Percentiles rank a stretch among this genome's conserved stretches.
Evolutionary conservation across 2,888 invertebrate species (phyloP).

Genomic region (Lacanobia wlatinum): DNA sequence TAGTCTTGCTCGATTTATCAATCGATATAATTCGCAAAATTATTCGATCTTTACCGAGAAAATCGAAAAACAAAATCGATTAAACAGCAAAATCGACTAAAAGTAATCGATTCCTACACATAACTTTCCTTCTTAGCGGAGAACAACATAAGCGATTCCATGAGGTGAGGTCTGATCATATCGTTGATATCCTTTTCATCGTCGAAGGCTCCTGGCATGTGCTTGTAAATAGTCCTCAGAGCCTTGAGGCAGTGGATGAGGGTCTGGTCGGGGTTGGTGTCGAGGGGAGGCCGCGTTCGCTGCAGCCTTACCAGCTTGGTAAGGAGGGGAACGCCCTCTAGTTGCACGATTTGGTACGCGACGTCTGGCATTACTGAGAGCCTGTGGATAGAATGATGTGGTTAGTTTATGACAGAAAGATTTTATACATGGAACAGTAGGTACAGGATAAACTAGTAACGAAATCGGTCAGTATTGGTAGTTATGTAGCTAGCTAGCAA

Average conservation of each 20-base stretch:
- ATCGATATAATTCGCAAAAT: background rate
- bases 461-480: too few species aligned
- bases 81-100: slow-evolving; percentile 1
- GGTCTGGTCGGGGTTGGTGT: slow-evolving; percentile 85
- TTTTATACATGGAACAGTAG: too few species aligned
- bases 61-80: background rate
- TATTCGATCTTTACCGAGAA: background rate
- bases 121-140: slow-evolving; percentile 95
- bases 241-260: slow-evolving; percentile 87
- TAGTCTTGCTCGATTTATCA: background rate
- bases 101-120: slow-evolving; percentile 30
- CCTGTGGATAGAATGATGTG: slow-evolving; percentile 78
- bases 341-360: slow-evolving; percentile 92
- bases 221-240: slow-evolving; percentile 86
- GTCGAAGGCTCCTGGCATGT: slow-evolving; percentile 83
- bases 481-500: background rate
- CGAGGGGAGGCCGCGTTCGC: slow-evolving; percentile 80
- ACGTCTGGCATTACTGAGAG: slow-evolving; percentile 93
- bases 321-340: slow-evolving; percentile 92
- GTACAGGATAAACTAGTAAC: too few species aligned
- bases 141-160: slow-evolving; percentile 95
- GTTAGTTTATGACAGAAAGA: background rate
- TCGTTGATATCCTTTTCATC: slow-evolving; percentile 92
- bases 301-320: slow-evolving; percentile 93
- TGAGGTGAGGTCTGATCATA: slow-evolving; percentile 93